Conservation (phyloP, 2,888 invertebrate species). For the Oconnorella tubifera region DNA sequence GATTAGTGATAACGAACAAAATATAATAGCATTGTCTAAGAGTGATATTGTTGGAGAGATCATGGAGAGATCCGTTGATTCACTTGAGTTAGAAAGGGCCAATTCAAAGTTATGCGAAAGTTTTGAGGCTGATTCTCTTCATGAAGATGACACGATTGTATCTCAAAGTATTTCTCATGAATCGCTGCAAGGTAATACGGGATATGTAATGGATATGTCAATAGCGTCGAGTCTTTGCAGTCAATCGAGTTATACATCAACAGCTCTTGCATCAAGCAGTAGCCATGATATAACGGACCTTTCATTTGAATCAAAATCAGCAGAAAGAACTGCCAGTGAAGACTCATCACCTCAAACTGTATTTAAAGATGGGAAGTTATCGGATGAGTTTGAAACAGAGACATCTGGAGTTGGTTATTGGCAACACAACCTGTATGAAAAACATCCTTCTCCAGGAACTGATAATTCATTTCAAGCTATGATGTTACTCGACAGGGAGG, state of each 20-base stretch:
- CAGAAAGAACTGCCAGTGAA: constrained; percentile 7
- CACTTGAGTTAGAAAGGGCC: constrained; percentile 38
- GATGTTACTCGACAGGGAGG: constrained; percentile 6
- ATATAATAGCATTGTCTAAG: too few species aligned
- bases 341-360: constrained; percentile 8
- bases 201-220: constrained; percentile 49
- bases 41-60: constrained; percentile 19
- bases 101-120: constrained; percentile 16
- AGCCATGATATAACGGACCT: constrained; percentile 14
- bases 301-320: constrained; percentile 13
- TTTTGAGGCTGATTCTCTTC: constrained; percentile 39
- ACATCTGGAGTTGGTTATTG: constrained; percentile 8
- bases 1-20: too few species aligned
- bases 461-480: background rate
- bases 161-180: constrained; percentile 47
- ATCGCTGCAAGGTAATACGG: constrained; percentile 39
- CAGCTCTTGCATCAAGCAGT: constrained; percentile 29
- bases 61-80: constrained; percentile 47
- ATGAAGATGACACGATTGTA: constrained; percentile 35
- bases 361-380: constrained; percentile 4
- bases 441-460: background rate
- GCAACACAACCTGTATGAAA: constrained; percentile 7
- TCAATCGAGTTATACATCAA: constrained; percentile 35
- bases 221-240: constrained; percentile 46
- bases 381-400: constrained; percentile 9